phyloP scores from a whole-genome alignment of 2,888 invertebrate species.

The Romanomermis culicivorax region DNA sequence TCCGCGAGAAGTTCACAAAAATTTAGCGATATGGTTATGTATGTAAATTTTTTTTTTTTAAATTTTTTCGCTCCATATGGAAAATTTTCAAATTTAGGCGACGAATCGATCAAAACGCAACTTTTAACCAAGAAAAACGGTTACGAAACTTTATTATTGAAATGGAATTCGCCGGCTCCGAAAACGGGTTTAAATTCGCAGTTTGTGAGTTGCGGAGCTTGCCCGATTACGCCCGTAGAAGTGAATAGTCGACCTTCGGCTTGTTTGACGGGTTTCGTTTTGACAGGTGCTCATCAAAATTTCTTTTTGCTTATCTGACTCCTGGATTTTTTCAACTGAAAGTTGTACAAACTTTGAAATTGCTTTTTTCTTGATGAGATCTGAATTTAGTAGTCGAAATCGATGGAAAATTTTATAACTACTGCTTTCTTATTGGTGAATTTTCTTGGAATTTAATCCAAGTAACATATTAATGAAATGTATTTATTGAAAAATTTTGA shows the following conservation, averaged over 20 bases:
- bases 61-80: too few species aligned
- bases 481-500: too few species aligned
- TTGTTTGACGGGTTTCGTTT: conserved; percentile 85
- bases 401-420: conserved; percentile 7
- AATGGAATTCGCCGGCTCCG: conserved; percentile 74
- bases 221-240: conserved; percentile 79
- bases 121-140: too few species aligned
- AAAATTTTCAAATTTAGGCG: too few species aligned
- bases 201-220: conserved; percentile 35
- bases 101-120: too few species aligned
- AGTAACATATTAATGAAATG: too few species aligned
- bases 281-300: conserved; percentile 43
- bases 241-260: conserved; percentile 89
- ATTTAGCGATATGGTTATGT: conserved; percentile 9
- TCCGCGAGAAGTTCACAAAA: conserved; percentile 16
- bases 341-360: conserved; percentile 27
- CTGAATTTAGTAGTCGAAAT: background rate
- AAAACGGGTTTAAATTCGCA: conserved; percentile 10
- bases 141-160: conserved; percentile 59
- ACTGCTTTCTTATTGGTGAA: background rate
- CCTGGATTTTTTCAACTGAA: conserved; percentile 7
- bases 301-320: too few species aligned
- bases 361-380: background rate
- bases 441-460: too few species aligned
- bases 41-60: too few species aligned